A percentile compares a stretch with the other conserved stretches of the same genome.
phyloP scores from a whole-genome alignment of 1,140 invertebrate species.

The Bombus sylvicola region DNA sequence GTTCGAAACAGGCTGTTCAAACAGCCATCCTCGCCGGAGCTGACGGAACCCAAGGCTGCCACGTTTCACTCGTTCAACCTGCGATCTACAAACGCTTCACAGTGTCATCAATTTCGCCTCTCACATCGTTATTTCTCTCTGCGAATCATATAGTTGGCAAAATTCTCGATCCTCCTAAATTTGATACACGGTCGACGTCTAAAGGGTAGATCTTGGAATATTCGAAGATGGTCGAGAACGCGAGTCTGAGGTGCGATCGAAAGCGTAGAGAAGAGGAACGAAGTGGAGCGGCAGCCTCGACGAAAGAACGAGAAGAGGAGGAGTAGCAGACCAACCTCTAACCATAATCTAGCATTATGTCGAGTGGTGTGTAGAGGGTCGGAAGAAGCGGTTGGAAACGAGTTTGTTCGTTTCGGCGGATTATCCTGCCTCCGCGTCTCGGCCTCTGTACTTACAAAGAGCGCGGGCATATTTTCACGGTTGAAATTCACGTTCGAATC shows the following conservation, averaged over 20 bases:
- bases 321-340: constrained; percentile 54
- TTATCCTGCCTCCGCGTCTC: constrained; percentile 63
- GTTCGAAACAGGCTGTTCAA: constrained; percentile 19
- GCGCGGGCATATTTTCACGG: constrained; percentile 68
- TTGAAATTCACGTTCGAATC: constrained; percentile 68
- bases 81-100: background rate
- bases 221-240: constrained; percentile 15
- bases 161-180: background rate
- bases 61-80: background rate
- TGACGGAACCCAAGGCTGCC: background rate
- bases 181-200: background rate
- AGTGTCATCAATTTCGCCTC: background rate
- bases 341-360: constrained; percentile 73
- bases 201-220: constrained; percentile 1
- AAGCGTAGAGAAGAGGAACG: constrained; percentile 25
- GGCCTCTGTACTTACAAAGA: constrained; percentile 57
- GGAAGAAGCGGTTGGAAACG: constrained; percentile 67
- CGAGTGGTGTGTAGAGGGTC: constrained; percentile 66
- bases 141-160: background rate
- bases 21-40: background rate
- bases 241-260: constrained; percentile 7
- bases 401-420: constrained; percentile 72
- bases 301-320: background rate
- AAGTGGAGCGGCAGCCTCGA: background rate
- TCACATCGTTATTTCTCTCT: background rate